Conservation (phyloP, 2,888 invertebrate species). For the Aplocera efformata region DNA sequence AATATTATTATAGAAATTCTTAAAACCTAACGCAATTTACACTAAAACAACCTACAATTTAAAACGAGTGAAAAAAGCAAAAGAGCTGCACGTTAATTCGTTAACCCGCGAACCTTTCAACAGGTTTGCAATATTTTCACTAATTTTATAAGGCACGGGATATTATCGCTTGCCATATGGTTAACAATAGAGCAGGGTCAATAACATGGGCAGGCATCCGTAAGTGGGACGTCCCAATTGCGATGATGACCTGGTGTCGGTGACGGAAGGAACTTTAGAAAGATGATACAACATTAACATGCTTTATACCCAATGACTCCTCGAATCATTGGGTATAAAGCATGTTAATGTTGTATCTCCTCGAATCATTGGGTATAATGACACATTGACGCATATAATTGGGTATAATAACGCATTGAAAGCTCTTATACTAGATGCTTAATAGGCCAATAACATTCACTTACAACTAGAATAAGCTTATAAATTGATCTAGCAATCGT, state of each 20-base stretch:
- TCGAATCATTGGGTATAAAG: too few species aligned
- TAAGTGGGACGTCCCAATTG: conserved; percentile 70
- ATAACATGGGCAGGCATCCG: conserved; percentile 70
- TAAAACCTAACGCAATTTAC: conserved; percentile 13
- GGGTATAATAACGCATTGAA: too few species aligned
- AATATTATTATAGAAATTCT: conserved; percentile 6
- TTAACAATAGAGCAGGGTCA: conserved; percentile 75
- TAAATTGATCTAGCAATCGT: too few species aligned
- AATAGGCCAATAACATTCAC: too few species aligned
- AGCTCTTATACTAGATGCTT: too few species aligned
- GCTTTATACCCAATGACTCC: too few species aligned
- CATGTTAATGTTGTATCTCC: conserved; percentile 36
- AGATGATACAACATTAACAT: conserved; percentile 40
- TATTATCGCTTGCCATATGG: conserved; percentile 68
- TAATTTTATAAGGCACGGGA: conserved; percentile 50
- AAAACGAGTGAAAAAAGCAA: conserved; percentile 25
- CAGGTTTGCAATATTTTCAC: conserved; percentile 42
- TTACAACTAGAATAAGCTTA: too few species aligned
- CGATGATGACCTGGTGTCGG: conserved; percentile 56
- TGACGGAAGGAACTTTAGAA: conserved; percentile 40
- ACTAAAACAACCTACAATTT: conserved; percentile 13
- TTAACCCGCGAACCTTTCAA: conserved; percentile 35
- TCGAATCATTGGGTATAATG: too few species aligned
- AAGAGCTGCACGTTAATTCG: conserved; percentile 34
- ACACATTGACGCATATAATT: too few species aligned